Base-by-base conservation (phyloP, 2,797 vertebrate species). In the Bovichtus diacanthus region DNA sequence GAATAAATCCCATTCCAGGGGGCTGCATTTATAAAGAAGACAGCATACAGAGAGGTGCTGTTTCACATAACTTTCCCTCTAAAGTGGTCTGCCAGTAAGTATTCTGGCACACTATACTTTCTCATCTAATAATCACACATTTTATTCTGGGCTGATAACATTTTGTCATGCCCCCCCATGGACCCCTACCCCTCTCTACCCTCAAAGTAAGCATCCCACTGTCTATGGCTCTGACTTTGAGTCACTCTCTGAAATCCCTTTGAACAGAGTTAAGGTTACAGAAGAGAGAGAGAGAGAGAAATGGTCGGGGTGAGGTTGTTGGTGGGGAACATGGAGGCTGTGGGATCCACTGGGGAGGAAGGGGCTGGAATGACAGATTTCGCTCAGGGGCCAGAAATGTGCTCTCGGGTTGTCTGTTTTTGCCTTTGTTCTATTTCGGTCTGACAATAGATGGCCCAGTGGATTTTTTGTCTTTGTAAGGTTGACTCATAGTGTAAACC, bases 371-470 rank as follows among this genome's bases (percentile, higher is more conserved):
- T 84, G 76, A 86, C 23, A 38, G 55, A 85, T 83, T 88, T 90
- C 7, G 66, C 82, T 90, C 31, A 21, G 67, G 65, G 74, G 87
- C 80, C 87, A 93, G 74, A 90, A 88, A 91, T 87, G 84, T 86
- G 74, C 78, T 86, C 70, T 82, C 46, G 38, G 74, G 82, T 61
- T 83, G 77, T 90, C 81, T 87, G 77, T 64, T 72, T 80, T 61
- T 46, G 43, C 72, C 68, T 90, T 90, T 86, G 88, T 93, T 92
- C 80, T 92, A 90, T 87, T 93, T 91, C 70, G 39, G 83, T 83
- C 74, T 73, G 83, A 87, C 82, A 88, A 78, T 67, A 55, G 66
- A 72, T 36, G 69, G 69, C 73, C 82, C n/a, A 36, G 73, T 71
- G 64, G 74, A 74, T 51, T 73, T 61, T 79, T 76, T 87, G 68